Base-by-base conservation (phyloP, 2,113 vertebrate genomes). In the Gnathonemus echidnorhynchus region DNA sequence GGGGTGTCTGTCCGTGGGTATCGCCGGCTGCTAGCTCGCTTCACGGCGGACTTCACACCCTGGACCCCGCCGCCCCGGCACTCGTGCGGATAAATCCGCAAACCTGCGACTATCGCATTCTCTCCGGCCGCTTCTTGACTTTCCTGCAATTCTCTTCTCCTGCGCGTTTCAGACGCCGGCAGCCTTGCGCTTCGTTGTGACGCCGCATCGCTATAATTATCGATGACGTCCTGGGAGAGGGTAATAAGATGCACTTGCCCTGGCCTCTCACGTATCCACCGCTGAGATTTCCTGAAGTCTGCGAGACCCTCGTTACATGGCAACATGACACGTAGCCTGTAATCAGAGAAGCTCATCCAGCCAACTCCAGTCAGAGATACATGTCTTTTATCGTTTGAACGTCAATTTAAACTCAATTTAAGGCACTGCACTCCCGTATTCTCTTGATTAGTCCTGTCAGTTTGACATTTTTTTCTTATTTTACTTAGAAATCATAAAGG, bases 1-100 rank as follows among this genome's bases (percentile, higher is more conserved):
- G 50, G 56, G 88, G 87, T 89, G 84, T 89, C 88, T 62, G 9
- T 66, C 83, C 27, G 21, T 70, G 87, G 74, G 49, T 70, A 42
- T 21, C 9, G 17, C 48, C 48, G 49, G 53, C 77, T 70, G 45
- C 84, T 90, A 86, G 53, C 77, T 88, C 58, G 9, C 42, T 48
- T n/a, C 70, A 46, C 39, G 31, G 62, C 21, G 42, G 90, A 83
- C 70, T 56, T 50, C 87, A 56, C 86, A 53, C 56, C 53, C 13
- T 11, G 35, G 87, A 83, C 24, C 24, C 77, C 19, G 53, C 52
- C 50, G 17, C 52, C 89, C 80, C 21, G 24, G 13, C 49, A 10
- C 74, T 87, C 17, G 74, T 3, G 49, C 13, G 42, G 31, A n/a
- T n/a, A 24, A 53, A 89, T 56, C 52, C 88, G 42, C 13, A 50